Conservation (phyloP, 1,140 invertebrate species). For the Chymomyza costata region DNA sequence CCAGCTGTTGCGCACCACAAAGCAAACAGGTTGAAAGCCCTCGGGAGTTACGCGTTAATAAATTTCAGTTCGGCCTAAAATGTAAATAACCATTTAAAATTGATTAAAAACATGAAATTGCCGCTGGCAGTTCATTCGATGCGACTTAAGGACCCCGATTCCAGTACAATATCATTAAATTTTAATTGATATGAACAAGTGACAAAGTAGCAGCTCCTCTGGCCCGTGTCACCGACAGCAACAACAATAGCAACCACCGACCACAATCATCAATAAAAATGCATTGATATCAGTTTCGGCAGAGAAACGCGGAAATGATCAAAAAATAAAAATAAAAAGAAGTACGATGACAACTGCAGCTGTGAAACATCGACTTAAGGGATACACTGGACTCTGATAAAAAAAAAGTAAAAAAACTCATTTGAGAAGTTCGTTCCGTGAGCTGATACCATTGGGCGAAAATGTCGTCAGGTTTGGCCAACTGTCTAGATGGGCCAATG, state of each 20-base stretch:
- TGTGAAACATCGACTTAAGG: too few relatives aligned
- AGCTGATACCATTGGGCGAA: too few relatives aligned
- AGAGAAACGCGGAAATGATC: constrained; percentile 60
- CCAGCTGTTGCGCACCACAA: constrained; percentile 4
- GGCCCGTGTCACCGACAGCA: constrained; percentile 6
- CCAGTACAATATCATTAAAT: constrained; percentile 65
- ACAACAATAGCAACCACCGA: constrained; percentile 12
- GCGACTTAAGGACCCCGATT: constrained; percentile 1
- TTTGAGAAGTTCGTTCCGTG: too few relatives aligned
- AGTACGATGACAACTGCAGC: too few relatives aligned
- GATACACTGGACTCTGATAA: too few relatives aligned
- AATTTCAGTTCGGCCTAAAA: constrained; percentile 14
- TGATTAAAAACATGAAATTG: constrained; percentile 62
- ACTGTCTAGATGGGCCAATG: too few relatives aligned
- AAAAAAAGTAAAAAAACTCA: too few relatives aligned
- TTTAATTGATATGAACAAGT: constrained; percentile 70
- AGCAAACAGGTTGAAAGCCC: constrained; percentile 24
- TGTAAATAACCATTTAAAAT: constrained; percentile 70
- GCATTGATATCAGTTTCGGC: constrained; percentile 35
- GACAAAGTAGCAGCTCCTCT: constrained; percentile 49
- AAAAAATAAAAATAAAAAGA: too few relatives aligned
- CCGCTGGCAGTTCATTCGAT: constrained; percentile 7
- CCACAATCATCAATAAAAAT: constrained; percentile 21
- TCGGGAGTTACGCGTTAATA: not conserved
- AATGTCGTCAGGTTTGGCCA: too few relatives aligned